These are phyloP conservation scores for Pachyramphus minor DNA, from an alignment of 2,113 vertebrate genomes.

Conservation along the genomic window DNA sequence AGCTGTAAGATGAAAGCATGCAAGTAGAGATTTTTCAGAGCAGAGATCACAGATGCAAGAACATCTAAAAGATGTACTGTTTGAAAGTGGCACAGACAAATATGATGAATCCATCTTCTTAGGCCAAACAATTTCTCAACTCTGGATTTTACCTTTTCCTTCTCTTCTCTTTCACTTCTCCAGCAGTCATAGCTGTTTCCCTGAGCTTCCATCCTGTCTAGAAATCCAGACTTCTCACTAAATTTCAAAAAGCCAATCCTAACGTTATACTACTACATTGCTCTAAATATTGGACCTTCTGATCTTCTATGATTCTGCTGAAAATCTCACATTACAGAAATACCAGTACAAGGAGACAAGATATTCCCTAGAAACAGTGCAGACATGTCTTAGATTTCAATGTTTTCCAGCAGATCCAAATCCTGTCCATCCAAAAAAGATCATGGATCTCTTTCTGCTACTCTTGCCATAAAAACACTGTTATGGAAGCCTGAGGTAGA, in stretches of 20 bases:
- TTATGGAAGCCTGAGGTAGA: neutral
- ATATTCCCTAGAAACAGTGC: neutral
- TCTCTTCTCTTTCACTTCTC: neutral
- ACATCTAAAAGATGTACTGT: constrained; percentile 1
- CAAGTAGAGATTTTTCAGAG: constrained; percentile 17
- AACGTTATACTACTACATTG: neutral
- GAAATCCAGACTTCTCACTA: neutral
- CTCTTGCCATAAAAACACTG: neutral
- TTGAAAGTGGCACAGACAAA: neutral
- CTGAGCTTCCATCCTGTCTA: neutral
- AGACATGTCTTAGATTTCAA: neutral
- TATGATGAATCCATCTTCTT: neutral
- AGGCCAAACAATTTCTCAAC: neutral
- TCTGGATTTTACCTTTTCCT: neutral
- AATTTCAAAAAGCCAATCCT: neutral
- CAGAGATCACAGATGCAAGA: constrained; percentile 38
- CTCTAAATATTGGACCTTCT: neutral
- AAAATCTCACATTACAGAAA: neutral
- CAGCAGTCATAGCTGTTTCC: neutral
- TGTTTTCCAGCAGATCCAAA: neutral
- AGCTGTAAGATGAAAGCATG: constrained; percentile 53
- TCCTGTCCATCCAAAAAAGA: neutral
- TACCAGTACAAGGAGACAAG: neutral
- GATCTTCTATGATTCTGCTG: neutral
- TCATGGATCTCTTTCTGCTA: neutral